Base-by-base conservation (phyloP, 2,113 vertebrate species). In the human region DNA sequence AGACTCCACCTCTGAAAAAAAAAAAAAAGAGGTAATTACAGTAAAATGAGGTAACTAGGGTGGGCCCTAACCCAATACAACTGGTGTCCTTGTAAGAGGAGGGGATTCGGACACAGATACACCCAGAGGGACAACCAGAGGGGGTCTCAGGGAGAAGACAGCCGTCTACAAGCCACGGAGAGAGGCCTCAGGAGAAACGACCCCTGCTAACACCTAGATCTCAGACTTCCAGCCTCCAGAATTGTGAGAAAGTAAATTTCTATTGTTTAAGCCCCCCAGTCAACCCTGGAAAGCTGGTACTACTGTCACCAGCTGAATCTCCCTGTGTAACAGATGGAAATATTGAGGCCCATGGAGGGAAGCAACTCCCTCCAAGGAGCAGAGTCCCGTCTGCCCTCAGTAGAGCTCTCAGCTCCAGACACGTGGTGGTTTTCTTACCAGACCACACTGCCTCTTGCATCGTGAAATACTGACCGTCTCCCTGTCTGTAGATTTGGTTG, bases 391-490 rank as follows among this genome's bases (percentile, higher is more conserved):
- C 68, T 17, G 10, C 55, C 0, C 0, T 48, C 30, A 45, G 7
- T 12, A 18, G n/a, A 32, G 40, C 61, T 55, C 76, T 14, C 6
- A 30, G 38, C 30, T 5, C 23, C 50, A 12, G 43, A 32, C 1
- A 16, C 70, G 48, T 10, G 20, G 11, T 8, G 50, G 55, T 17
- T 64, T 59, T 78, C 16, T 45, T 27, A 14, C 38, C 8, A 5
- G 1, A 3, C 78, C 5, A 0, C 6, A 35, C 72, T 5, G 20
- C 72, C 43, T 85, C 35, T 20, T 48, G 30, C 13, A 0, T 64
- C 43, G 0, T 45, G 89, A 82, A 95, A 78, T 52, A 78, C 64
- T 76, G 81, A 90, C 89, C 43, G 0, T 55, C 92, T 66, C 43
- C 64, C 90, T n/a, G 38, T 22, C 89, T 73, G 7, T 22, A 0